Conservation (phyloP, 2,797 vertebrate genomes). For the Cyclopterus lumpus region DNA sequence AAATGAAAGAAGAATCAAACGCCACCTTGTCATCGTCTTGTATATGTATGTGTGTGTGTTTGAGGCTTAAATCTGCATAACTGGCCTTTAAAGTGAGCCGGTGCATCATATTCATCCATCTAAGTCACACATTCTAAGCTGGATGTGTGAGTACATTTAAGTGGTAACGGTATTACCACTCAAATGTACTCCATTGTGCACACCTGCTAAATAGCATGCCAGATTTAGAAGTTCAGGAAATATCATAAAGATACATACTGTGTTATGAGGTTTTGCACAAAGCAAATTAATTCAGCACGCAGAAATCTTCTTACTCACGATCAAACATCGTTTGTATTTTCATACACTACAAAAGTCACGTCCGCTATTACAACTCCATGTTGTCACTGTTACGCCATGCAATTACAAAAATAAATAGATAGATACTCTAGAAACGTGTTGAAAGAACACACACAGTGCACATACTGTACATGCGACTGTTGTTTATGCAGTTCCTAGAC, state of each 20-base stretch:
- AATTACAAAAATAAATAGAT: too few species aligned
- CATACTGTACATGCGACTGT: background rate
- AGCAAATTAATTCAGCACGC: background rate
- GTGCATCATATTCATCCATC: background rate
- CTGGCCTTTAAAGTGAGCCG: background rate
- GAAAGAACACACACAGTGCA: background rate
- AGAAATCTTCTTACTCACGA: background rate
- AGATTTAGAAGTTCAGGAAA: background rate
- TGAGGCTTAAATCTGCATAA: background rate
- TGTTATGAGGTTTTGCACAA: background rate
- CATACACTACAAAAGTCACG: background rate
- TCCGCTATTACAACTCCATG: background rate
- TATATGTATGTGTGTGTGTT: background rate
- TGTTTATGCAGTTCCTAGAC: background rate
- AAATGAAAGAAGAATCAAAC: conserved; percentile 33
- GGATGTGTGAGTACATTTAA: too few species aligned
- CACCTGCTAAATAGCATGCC: background rate
- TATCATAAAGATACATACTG: background rate
- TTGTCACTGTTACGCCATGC: background rate
- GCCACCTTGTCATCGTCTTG: background rate
- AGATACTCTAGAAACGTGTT: too few species aligned
- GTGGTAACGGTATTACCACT: background rate
- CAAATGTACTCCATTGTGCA: background rate
- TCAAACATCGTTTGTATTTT: background rate
- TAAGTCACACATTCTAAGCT: background rate